Evolutionary conservation across 2,113 vertebrate species (phyloP).

Genomic region (Crotalus tigris): DNA sequence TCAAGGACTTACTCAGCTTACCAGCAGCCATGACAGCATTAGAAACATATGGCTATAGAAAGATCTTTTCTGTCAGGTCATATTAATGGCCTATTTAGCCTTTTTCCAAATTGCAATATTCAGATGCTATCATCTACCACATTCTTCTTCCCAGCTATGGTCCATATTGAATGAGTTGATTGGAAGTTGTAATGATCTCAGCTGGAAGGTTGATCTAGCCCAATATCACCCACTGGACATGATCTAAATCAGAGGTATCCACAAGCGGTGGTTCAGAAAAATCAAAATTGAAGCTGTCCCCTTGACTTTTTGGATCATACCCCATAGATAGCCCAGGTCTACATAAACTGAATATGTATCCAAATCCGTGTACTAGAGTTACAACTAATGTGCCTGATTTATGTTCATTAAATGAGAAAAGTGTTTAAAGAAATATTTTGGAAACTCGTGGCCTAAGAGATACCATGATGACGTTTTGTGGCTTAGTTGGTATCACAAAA

Average conservation of each 20-base stretch:
- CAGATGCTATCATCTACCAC: neutral
- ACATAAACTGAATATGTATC: neutral
- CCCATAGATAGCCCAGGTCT: neutral
- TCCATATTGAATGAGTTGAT: neutral
- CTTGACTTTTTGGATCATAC: neutral
- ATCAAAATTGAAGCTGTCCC: neutral
- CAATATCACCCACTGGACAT: neutral
- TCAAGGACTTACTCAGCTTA: neutral
- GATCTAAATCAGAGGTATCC: neutral
- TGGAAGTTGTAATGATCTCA: neutral
- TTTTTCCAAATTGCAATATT: neutral
- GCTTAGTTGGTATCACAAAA: constrained; percentile 62
- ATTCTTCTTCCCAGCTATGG: neutral
- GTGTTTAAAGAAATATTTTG: constrained; percentile 16
- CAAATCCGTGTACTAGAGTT: neutral
- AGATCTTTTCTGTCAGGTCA: neutral
- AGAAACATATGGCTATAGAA: neutral
- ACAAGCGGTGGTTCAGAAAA: neutral
- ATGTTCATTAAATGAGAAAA: neutral
- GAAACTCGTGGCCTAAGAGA: constrained; percentile 49
- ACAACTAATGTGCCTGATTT: neutral
- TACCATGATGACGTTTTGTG: constrained; percentile 58
- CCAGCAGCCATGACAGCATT: neutral
- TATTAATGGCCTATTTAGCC: neutral
- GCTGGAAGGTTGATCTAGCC: neutral